phyloP scores from a whole-genome alignment of 2,888 invertebrate species.

The Ectropis crepuscularia region DNA sequence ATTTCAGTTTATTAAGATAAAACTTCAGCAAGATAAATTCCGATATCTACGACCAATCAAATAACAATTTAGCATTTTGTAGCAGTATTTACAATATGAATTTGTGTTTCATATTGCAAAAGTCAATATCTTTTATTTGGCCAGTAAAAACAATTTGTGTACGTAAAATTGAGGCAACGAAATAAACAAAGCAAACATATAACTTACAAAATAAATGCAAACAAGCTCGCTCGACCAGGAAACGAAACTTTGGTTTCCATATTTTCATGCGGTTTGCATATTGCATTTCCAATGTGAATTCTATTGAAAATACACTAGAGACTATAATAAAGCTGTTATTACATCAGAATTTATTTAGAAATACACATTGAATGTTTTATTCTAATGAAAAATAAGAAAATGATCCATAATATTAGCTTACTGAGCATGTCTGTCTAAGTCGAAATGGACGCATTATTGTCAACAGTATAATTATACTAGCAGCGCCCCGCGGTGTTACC shows the following conservation, averaged over 20 bases:
- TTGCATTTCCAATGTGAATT: slow-evolving; percentile 22
- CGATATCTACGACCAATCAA: slow-evolving; percentile 11
- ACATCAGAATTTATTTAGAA: too few relatives aligned
- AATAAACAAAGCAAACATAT: slow-evolving; percentile 22
- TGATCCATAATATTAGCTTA: too few relatives aligned
- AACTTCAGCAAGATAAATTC: slow-evolving; percentile 14
- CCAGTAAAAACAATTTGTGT: slow-evolving; percentile 21
- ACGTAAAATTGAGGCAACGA: slow-evolving; percentile 19
- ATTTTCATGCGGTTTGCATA: slow-evolving; percentile 30
- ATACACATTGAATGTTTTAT: too few relatives aligned
- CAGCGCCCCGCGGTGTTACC: too few relatives aligned
- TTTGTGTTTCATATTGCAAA: slow-evolving; percentile 8
- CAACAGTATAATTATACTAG: too few relatives aligned
- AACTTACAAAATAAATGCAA: slow-evolving; percentile 36
- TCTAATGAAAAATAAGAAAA: too few relatives aligned
- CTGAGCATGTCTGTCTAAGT: too few relatives aligned
- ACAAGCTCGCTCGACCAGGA: slow-evolving; percentile 32
- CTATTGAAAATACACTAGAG: background rate
- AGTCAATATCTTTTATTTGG: background rate
- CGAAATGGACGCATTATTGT: too few relatives aligned
- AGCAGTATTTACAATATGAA: slow-evolving; percentile 3
- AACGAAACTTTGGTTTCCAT: slow-evolving; percentile 32
- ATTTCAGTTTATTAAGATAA: slow-evolving; percentile 21
- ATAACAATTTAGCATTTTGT: slow-evolving; percentile 3
- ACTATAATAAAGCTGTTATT: too few relatives aligned